Evolutionary conservation across 1,140 invertebrate species (phyloP).

Genomic region (Dendrolimus punctatus): DNA sequence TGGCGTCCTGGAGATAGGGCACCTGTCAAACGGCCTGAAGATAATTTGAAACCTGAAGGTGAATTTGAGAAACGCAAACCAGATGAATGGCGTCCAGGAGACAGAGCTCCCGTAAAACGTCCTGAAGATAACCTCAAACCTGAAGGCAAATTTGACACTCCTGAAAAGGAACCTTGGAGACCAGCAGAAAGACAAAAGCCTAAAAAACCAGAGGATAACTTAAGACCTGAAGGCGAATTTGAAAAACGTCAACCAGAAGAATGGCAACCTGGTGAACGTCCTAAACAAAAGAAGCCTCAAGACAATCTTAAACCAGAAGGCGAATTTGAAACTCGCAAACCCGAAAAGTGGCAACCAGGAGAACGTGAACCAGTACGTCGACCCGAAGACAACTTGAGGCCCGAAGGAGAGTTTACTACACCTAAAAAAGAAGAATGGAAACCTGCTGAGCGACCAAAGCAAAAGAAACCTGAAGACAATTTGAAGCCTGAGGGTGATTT

Average conservation of each 20-base stretch:
- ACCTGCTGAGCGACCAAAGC: conserved; percentile 61
- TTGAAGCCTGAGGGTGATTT: conserved; percentile 65
- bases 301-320: conserved; percentile 65
- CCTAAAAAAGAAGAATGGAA: conserved; percentile 68
- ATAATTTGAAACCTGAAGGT: conserved; percentile 67
- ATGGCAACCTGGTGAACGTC: conserved; percentile 67
- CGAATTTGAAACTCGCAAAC: conserved; percentile 64
- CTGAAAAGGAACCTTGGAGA: conserved; percentile 1
- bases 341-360: conserved; percentile 66
- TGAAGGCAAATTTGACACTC: conserved; percentile 72
- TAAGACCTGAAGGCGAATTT: conserved; percentile 75
- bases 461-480: conserved; percentile 52
- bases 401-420: conserved; percentile 69
- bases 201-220: conserved; percentile 59
- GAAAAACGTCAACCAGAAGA: conserved; percentile 61
- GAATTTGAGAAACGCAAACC: conserved; percentile 72
- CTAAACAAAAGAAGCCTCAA: conserved; percentile 19
- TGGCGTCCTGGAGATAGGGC: conserved; percentile 76
- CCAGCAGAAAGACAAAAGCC: conserved; percentile 3
- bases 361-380: conserved; percentile 67
- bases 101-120: conserved; percentile 46
- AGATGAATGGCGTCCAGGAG: conserved; percentile 63
- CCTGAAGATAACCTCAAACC: conserved; percentile 74
- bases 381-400: conserved; percentile 74
- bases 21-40: conserved; percentile 70